These are phyloP conservation scores for Scytalopus superciliaris DNA, from an alignment of 2,113 vertebrate genomes.

Conservation along the genomic window DNA sequence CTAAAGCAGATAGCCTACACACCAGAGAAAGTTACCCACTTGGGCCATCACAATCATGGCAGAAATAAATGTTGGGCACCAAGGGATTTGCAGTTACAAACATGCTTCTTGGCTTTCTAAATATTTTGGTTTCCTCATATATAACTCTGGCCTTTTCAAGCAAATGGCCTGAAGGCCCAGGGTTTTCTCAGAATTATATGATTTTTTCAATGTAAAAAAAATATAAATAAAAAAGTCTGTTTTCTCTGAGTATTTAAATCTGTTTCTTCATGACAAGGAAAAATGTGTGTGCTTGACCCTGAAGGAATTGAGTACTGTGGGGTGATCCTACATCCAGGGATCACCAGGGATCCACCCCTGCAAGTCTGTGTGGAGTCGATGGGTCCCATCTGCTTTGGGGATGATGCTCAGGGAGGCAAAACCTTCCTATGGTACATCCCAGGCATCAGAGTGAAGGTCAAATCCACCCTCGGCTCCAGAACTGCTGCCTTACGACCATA, in stretches of 20 bases:
- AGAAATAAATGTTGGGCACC: neutral
- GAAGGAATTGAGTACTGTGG: neutral
- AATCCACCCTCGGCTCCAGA: neutral
- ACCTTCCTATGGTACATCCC: neutral
- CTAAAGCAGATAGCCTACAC: neutral
- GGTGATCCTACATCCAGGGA: neutral
- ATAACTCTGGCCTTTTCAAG: neutral
- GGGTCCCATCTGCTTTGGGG: neutral
- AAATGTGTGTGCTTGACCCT: neutral
- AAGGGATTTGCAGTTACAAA: neutral
- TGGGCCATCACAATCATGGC: neutral
- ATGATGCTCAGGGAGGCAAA: neutral
- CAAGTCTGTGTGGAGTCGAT: neutral
- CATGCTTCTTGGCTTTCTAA: neutral
- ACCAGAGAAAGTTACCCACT: neutral
- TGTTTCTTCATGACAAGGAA: neutral
- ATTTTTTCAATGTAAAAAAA: neutral
- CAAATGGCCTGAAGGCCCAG: neutral
- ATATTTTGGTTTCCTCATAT: neutral
- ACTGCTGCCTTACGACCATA: accelerated
- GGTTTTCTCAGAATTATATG: neutral
- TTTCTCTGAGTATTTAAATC: neutral
- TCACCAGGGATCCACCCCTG: too few species aligned
- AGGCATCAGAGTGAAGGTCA: neutral
- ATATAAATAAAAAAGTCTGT: neutral